A percentile compares a stretch with the other conserved stretches of the same genome.
Evolutionary conservation across 2,113 vertebrate genomes (phyloP).

Genomic region (Phylloscopus trochiloides): DNA sequence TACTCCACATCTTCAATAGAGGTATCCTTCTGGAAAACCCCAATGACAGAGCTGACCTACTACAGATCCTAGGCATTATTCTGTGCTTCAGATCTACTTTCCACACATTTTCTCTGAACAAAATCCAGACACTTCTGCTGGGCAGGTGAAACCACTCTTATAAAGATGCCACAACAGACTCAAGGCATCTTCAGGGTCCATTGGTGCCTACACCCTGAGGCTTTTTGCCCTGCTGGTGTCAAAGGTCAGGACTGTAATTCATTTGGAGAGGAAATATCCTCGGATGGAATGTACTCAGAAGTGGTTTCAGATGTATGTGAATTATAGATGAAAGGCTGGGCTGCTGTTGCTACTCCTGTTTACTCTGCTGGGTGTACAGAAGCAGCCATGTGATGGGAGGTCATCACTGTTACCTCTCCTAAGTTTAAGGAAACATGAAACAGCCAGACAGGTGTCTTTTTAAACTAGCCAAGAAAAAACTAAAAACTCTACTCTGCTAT

Average conservation of each 20-base stretch:
- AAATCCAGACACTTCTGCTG: neutral
- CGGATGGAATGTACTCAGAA: neutral
- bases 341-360: neutral
- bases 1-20: neutral
- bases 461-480: neutral
- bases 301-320: neutral
- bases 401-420: neutral
- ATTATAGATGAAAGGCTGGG: neutral
- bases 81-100: neutral
- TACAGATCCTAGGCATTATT: neutral
- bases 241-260: neutral
- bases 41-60: neutral
- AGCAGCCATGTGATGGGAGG: neutral
- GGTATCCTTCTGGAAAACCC: neutral
- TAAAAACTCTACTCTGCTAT: neutral
- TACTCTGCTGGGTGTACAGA: neutral
- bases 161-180: neutral
- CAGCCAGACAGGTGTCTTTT: neutral
- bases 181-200: neutral
- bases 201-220: neutral
- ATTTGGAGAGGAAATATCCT: neutral
- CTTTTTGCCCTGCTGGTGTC: neutral
- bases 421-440: neutral
- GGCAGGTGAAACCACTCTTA: neutral
- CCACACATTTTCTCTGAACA: neutral